phyloP scores from a whole-genome alignment of 2,888 invertebrate species.

The Alcis repandata region DNA sequence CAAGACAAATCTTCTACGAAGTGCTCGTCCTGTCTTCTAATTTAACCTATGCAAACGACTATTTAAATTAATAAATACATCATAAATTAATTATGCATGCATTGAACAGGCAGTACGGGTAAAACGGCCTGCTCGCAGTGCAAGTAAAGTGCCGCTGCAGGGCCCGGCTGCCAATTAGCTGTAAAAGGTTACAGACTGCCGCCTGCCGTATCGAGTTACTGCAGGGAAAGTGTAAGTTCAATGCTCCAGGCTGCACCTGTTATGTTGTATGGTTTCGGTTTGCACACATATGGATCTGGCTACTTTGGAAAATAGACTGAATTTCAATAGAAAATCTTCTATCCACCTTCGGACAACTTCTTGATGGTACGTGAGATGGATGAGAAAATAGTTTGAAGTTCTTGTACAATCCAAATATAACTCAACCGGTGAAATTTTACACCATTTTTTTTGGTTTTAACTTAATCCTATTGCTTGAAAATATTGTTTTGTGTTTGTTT shows the following conservation, averaged over 20 bases:
- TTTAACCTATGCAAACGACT: not conserved
- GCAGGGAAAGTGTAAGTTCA: conserved; percentile 50
- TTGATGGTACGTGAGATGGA: too few relatives aligned
- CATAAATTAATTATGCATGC: not conserved
- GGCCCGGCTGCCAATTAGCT: conserved; percentile 53
- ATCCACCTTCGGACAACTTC: too few relatives aligned
- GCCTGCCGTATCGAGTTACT: conserved; percentile 47
- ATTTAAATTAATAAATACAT: not conserved
- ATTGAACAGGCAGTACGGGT: not conserved
- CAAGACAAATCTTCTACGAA: not conserved
- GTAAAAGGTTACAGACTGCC: conserved; percentile 65
- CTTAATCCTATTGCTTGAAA: too few relatives aligned
- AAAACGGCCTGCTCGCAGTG: conserved; percentile 1
- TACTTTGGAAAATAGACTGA: too few relatives aligned
- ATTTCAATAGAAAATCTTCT: not conserved
- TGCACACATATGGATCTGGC: too few relatives aligned
- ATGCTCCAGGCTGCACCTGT: conserved; percentile 46
- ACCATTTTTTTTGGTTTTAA: too few relatives aligned
- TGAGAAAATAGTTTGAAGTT: too few relatives aligned
- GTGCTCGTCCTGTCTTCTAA: not conserved
- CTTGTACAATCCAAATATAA: too few relatives aligned
- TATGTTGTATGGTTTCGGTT: not conserved
- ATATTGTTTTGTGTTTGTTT: too few relatives aligned
- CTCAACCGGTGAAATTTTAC: too few relatives aligned
- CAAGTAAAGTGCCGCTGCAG: conserved; percentile 17